phyloP scores from a whole-genome alignment of 1,140 invertebrate species.

The Ericerus pela region DNA sequence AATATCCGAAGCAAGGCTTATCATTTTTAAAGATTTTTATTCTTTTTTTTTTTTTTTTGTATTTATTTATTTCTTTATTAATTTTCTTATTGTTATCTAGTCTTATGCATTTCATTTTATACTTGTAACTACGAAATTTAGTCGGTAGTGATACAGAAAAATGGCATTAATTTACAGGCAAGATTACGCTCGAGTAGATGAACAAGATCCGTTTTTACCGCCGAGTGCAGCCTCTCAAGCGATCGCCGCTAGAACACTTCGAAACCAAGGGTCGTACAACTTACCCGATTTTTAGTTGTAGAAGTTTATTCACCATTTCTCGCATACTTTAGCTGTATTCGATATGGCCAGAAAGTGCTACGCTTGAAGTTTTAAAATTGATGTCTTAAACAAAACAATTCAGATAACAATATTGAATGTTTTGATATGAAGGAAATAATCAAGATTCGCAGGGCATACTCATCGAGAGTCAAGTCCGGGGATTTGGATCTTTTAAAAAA shows the following conservation, averaged over 20 bases:
- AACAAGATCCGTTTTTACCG: slow-evolving; percentile 53
- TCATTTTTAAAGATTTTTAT: too few species aligned
- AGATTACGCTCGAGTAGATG: slow-evolving; percentile 54
- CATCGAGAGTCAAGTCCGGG: too few species aligned
- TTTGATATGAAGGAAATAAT: too few species aligned
- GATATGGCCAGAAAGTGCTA: too few species aligned
- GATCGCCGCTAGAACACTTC: slow-evolving; percentile 44
- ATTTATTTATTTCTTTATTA: neutral
- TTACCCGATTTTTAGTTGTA: slow-evolving; percentile 29
- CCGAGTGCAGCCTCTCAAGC: slow-evolving; percentile 44
- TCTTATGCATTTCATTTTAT: neutral
- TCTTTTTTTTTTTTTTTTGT: neutral
- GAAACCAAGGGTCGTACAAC: slow-evolving; percentile 45
- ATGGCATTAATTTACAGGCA: slow-evolving; percentile 37
- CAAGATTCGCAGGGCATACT: too few species aligned
- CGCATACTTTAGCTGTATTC: too few species aligned
- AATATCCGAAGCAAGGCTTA: too few species aligned
- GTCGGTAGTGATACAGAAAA: neutral
- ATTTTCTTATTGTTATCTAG: neutral
- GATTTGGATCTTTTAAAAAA: too few species aligned
- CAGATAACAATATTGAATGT: too few species aligned
- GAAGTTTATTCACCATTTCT: too few species aligned
- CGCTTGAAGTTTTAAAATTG: too few species aligned
- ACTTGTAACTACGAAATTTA: neutral
- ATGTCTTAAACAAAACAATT: too few species aligned